phyloP scores from a whole-genome alignment of 2,888 invertebrate species.

The Cosmia pyralina region DNA sequence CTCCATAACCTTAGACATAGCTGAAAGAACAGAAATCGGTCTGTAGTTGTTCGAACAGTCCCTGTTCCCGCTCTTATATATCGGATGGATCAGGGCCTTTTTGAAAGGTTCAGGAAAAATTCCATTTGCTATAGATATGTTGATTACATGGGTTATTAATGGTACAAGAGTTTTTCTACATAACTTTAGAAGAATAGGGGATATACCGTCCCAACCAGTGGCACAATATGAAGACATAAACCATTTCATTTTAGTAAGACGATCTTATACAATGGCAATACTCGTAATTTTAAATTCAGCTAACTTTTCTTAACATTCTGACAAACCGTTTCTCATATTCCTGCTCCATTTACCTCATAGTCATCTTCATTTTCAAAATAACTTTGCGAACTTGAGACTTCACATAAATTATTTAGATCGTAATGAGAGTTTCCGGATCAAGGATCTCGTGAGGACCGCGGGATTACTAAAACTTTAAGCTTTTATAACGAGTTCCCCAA shows the following conservation, averaged over 20 bases:
- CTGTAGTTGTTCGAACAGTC: no score
- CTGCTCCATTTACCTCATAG: conserved; percentile 28
- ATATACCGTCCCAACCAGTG: no score
- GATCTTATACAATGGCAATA: not conserved
- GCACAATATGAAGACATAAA: no score
- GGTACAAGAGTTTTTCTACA: no score
- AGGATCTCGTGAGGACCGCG: conserved; percentile 42
- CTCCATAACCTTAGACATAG: no score
- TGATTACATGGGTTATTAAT: no score
- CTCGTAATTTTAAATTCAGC: conserved; percentile 13
- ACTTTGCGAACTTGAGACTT: conserved; percentile 49
- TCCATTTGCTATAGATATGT: no score
- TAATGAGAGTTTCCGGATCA: conserved; percentile 55
- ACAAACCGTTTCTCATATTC: conserved; percentile 42
- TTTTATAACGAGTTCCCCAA: conserved; percentile 61
- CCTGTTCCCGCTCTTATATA: no score
- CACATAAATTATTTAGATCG: conserved; percentile 57
- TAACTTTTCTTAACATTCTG: conserved; percentile 20
- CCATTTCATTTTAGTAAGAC: not conserved
- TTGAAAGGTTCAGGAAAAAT: no score
- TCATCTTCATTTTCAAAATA: conserved; percentile 47
- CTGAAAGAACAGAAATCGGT: no score
- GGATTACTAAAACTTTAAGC: conserved; percentile 60
- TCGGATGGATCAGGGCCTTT: no score
- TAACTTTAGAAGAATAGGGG: no score